Evolutionary conservation across 2,888 invertebrate species (phyloP).

Genomic region (Eilema depressum): DNA sequence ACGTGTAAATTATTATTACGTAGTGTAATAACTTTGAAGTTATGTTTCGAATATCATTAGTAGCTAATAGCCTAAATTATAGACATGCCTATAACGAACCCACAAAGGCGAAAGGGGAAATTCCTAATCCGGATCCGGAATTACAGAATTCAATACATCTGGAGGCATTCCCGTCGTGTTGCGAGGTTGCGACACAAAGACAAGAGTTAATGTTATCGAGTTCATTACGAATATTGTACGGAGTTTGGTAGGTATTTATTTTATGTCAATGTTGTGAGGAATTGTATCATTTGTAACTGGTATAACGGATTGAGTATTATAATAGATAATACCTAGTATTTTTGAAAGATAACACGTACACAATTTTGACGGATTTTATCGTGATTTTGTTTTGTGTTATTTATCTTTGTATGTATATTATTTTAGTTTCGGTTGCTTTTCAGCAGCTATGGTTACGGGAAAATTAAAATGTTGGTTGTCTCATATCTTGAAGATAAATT

Average conservation of each 20-base stretch:
- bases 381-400: too few species aligned
- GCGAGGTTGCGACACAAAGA: slow-evolving; percentile 50
- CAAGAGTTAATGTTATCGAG: slow-evolving; percentile 54
- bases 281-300: background rate
- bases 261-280: background rate
- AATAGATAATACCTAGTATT: background rate
- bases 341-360: background rate
- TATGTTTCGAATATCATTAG: slow-evolving; percentile 8
- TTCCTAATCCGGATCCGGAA: slow-evolving; percentile 51
- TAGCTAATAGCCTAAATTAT: slow-evolving; percentile 36
- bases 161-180: slow-evolving; percentile 50
- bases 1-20: background rate
- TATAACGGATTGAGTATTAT: background rate
- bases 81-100: slow-evolving; percentile 38
- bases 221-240: slow-evolving; percentile 54
- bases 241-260: slow-evolving; percentile 42
- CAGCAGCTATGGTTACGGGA: too few species aligned
- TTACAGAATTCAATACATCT: slow-evolving; percentile 59
- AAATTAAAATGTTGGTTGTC: too few species aligned
- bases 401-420: too few species aligned
- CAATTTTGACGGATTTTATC: too few species aligned
- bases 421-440: too few species aligned
- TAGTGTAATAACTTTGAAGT: background rate
- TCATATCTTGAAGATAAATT: too few species aligned
- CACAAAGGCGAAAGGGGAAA: slow-evolving; percentile 56